These are phyloP conservation scores for Crossocerus cetratus DNA, from an alignment of 2,888 invertebrate species.

Conservation along the genomic window DNA sequence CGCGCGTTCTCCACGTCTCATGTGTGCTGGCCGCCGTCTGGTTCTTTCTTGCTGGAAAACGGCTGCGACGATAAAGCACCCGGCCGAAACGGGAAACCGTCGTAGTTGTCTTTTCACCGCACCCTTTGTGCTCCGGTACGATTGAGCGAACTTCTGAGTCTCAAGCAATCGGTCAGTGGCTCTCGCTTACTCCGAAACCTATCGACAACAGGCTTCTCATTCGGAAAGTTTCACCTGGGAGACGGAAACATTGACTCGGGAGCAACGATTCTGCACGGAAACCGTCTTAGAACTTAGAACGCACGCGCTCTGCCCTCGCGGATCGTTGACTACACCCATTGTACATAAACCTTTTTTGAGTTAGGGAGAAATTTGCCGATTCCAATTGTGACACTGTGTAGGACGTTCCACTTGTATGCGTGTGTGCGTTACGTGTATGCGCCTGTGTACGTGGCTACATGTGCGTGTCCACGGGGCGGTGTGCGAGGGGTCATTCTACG, in stretches of 20 bases:
- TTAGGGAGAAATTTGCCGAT: conserved; percentile 50
- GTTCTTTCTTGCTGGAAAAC: neutral
- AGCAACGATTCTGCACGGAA: neutral
- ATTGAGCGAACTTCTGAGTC: too few species aligned
- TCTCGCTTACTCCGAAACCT: too few species aligned
- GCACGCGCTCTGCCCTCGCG: conserved; percentile 18
- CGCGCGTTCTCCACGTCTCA: neutral
- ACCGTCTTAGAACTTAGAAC: neutral
- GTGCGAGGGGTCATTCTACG: conserved; percentile 66
- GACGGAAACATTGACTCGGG: too few species aligned
- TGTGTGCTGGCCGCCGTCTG: neutral
- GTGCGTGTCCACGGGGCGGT: conserved; percentile 50
- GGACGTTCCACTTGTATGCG: conserved; percentile 42
- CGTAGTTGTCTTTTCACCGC: too few species aligned
- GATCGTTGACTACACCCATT: conserved; percentile 5
- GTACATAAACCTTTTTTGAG: conserved; percentile 24
- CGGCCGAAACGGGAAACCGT: conserved; percentile 4
- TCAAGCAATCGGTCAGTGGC: too few species aligned
- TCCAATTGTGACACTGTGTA: conserved; percentile 55
- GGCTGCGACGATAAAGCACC: conserved; percentile 3
- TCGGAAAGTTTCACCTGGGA: too few species aligned
- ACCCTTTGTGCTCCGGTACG: too few species aligned
- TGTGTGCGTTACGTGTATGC: conserved; percentile 28
- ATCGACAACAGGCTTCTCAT: too few species aligned
- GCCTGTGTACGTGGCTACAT: conserved; percentile 47